Evolutionary conservation across 2,113 vertebrate genomes (phyloP), one percentile per base, ranked within the genome.

Genomic region (Tupaia tana): DNA sequence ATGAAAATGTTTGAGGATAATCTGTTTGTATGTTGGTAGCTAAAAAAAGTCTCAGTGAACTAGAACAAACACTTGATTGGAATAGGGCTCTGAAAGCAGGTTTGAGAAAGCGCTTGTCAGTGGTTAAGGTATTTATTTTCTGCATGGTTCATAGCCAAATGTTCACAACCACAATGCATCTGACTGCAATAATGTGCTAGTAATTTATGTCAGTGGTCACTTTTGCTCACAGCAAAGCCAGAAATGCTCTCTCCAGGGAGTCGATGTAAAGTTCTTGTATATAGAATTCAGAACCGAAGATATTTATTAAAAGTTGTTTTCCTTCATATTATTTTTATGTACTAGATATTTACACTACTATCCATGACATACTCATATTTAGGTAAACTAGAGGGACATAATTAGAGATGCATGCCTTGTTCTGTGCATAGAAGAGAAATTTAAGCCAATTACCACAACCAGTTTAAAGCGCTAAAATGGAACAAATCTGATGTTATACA

Each of bases 281-380:
- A 99, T 99, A 99, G 98, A 98, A 98, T 98, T 97, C 98, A 99
- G 98, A 99, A 98, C 98, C 97, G 96, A 98, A 98, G 98, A 97
- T 99, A 99, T 99, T 99, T 99, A 99, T 99, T 99, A 97, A 99
- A 98, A 98, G 95, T 98, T 97, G 98, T 97, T 93, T 92, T 97
- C 97, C 98, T 96, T 96, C 97, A 98, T 98, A 98, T 98, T 98
- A 97, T 98, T 98, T 98, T 98, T 98, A 97, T 98, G 97, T 98
- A 95, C 97, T 98, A 97, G 98, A 95, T 97, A 98, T 94, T 97
- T 98, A 98, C 95, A 9, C 89, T 89, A 94, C 88, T 97, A 98
- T 94, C 97, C 97, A 91, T 97, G 95, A 69, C 95, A 89, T 97
- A 91, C 93, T 95, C 95, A 89, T 97, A 91, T 94, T 95, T 97